phyloP scores from a whole-genome alignment of 2,113 vertebrate species.

The Dasyornis broadbenti region DNA sequence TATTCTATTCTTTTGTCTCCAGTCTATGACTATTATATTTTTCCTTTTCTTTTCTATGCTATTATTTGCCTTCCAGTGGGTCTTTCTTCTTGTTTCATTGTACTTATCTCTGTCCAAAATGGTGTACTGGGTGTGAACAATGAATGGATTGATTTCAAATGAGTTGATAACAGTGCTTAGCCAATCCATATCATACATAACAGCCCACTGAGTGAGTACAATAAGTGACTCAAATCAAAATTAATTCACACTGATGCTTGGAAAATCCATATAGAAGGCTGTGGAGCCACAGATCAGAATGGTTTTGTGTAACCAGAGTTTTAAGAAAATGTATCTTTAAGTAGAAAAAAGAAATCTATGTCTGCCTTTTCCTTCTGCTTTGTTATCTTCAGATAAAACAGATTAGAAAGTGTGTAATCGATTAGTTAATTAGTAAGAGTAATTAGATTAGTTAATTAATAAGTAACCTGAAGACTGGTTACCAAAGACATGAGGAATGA shows the following conservation, averaged over 20 bases:
- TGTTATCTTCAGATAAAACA: constrained; percentile 2
- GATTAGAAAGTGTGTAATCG: not conserved
- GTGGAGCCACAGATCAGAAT: not conserved
- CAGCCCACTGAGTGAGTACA: not conserved
- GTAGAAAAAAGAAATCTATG: not conserved
- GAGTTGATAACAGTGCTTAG: not conserved
- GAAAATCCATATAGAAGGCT: not conserved
- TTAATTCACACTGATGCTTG: not conserved
- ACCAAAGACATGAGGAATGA: not conserved
- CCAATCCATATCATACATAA: not conserved
- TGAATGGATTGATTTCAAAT: constrained; percentile 39
- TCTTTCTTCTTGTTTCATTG: not conserved
- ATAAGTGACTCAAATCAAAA: constrained; percentile 1
- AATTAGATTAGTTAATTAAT: constrained; percentile 32
- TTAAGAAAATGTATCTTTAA: not conserved
- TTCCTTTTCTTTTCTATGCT: not conserved
- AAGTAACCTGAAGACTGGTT: not conserved
- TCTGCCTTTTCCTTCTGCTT: not conserved
- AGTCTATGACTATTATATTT: not conserved
- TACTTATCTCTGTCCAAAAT: not conserved
- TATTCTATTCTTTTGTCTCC: constrained; percentile 21
- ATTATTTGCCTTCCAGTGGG: constrained; percentile 11
- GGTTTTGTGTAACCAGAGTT: not conserved
- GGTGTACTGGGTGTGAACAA: not conserved
- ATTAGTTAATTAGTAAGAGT: constrained; percentile 23